Evolutionary conservation across 2,888 invertebrate genomes (phyloP), one percentile per base, ranked within the genome.

Genomic region (Agelastica alni): DNA sequence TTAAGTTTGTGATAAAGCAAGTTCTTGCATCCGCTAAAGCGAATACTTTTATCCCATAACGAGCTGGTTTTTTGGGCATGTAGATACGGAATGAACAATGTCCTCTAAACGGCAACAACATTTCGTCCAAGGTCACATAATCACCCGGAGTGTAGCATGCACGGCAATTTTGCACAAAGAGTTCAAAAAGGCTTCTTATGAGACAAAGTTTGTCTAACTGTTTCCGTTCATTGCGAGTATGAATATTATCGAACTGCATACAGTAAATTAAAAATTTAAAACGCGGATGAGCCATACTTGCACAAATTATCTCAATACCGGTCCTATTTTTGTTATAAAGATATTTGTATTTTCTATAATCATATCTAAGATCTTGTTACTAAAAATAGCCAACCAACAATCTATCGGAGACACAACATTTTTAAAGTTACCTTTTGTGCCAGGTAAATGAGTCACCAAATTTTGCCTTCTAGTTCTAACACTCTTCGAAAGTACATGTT

Each of bases 201-300:
- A 28, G 28, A 6, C n/a, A 7, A 7, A 42, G n/a, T n/a, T 42
- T 42, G 7, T 42, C 42, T n/a, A 10, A 12, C 4, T 16, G 17
- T n/a, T n/a, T n/a, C n/a, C n/a, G n/a, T n/a, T n/a, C n/a, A n/a
- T n/a, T n/a, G n/a, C n/a, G n/a, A n/a, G n/a, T n/a, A n/a, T n/a
- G n/a, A n/a, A n/a, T n/a, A n/a, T n/a, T n/a, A n/a, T n/a, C n/a
- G n/a, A n/a, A 20, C 10, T 10, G 37, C 12, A 41, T 14, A 22
- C 41, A 41, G 7, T n/a, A 10, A n/a, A 41, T 17, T 20, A 41
- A 10, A 22, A 41, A 41, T 6, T n/a, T 6, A 20, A 41, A 41
- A 20, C 37, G 10, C 5, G 5, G 1, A 5, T 16, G 5, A 10
- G 37, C 14, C 37, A 37, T 37, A 10, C 13, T 10, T 10, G 12